Conservation (phyloP, 2,113 vertebrate genomes). For the Pao palembangensis region DNA sequence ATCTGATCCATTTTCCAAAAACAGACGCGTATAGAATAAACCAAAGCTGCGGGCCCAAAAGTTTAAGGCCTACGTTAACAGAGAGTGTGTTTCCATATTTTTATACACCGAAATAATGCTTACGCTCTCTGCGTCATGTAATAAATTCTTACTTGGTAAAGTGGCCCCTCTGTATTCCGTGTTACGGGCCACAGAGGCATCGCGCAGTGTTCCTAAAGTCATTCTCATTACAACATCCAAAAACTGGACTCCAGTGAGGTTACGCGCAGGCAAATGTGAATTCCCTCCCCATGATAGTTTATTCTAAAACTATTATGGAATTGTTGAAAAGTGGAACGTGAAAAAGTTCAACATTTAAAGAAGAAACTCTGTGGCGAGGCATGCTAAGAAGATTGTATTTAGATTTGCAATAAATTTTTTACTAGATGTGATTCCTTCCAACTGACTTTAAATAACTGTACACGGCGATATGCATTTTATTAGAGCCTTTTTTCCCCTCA, state of each 20-base stretch:
- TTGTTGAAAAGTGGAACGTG: slow-evolving; percentile 5
- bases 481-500: background rate
- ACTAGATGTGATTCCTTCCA: no score
- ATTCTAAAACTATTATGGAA: slow-evolving; percentile 6
- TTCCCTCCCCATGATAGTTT: background rate
- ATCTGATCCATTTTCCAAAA: slow-evolving; percentile 32
- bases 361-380: no score
- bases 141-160: slow-evolving; percentile 1
- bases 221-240: background rate
- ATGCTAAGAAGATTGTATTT: no score
- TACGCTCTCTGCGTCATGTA: background rate
- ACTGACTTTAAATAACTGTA: slow-evolving; percentile 1
- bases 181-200: slow-evolving; percentile 13
- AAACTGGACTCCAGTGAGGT: background rate
- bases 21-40: slow-evolving; percentile 12
- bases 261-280: background rate
- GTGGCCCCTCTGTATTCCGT: background rate
- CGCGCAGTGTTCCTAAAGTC: background rate
- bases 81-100: background rate
- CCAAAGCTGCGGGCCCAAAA: slow-evolving; percentile 20
- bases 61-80: slow-evolving; percentile 19
- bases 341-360: background rate
- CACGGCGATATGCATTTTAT: background rate
- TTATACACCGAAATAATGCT: background rate
- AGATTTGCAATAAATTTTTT: no score